Conservation (phyloP, 2,797 vertebrate genomes). For the Hoplostethus mediterraneus region DNA sequence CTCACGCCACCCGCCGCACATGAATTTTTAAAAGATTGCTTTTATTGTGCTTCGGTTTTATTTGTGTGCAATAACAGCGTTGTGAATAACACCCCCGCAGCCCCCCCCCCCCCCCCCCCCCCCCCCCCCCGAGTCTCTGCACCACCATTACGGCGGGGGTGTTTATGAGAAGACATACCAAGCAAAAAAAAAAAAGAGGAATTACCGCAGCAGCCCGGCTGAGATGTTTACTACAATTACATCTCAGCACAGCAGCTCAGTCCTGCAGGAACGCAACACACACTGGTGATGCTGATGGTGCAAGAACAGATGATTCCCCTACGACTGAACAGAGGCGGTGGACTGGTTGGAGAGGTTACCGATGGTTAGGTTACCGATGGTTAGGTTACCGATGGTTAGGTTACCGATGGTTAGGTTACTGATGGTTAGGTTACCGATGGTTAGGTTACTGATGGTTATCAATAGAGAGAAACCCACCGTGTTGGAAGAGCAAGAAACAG, state of each 20-base stretch:
- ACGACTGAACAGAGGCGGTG: too few species aligned
- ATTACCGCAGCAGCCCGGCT: background rate
- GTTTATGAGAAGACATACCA: slow-evolving; percentile 51
- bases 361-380: too few species aligned
- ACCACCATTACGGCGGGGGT: slow-evolving; percentile 30
- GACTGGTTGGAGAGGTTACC: too few species aligned
- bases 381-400: too few species aligned
- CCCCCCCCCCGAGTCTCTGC: slow-evolving; percentile 19
- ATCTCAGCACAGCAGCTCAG: slow-evolving; percentile 14
- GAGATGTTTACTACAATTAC: slow-evolving; percentile 60
- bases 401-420: too few species aligned
- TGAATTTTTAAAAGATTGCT: slow-evolving; percentile 71
- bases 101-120: background rate
- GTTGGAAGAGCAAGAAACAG: too few species aligned
- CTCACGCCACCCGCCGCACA: slow-evolving; percentile 40
- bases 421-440: too few species aligned
- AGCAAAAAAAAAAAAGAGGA: background rate
- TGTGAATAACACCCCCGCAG: slow-evolving; percentile 54
- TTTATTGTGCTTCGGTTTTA: slow-evolving; percentile 74
- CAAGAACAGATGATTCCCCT: too few species aligned
- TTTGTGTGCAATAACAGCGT: slow-evolving; percentile 61
- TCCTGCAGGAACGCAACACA: too few species aligned
- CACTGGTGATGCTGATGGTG: too few species aligned
- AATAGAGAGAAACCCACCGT: too few species aligned
- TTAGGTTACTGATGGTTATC: too few species aligned